phyloP scores from a whole-genome alignment of 2,888 invertebrate species.

The Nemotelus pantherinus region DNA sequence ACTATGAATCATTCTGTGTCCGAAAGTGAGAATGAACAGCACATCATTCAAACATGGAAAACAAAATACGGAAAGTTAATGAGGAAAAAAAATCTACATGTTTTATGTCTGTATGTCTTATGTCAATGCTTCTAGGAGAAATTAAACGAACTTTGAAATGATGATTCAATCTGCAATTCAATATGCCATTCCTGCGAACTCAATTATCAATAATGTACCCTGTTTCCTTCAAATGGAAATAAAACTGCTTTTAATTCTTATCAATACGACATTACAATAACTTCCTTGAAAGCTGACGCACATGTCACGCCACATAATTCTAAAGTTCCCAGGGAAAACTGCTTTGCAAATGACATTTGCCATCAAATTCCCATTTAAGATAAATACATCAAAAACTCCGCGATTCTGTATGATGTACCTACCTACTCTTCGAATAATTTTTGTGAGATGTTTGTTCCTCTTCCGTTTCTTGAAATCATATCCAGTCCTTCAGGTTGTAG shows the following conservation, averaged over 20 bases:
- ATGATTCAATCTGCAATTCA: no score
- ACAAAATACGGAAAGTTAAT: no score
- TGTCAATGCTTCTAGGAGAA: no score
- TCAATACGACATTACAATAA: constrained; percentile 50
- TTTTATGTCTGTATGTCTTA: no score
- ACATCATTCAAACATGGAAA: no score
- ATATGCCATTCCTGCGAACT: no score
- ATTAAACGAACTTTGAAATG: no score
- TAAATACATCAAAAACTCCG: constrained; percentile 47
- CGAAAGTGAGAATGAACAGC: no score
- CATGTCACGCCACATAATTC: constrained; percentile 45
- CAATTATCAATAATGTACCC: not conserved
- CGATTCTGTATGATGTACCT: constrained; percentile 42
- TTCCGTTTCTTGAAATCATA: constrained; percentile 20
- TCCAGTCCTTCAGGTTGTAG: no score
- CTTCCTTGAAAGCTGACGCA: constrained; percentile 46
- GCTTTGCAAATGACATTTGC: constrained; percentile 50
- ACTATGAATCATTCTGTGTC: no score
- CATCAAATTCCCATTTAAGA: constrained; percentile 51
- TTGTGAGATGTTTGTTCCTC: constrained; percentile 36
- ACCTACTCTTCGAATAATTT: constrained; percentile 46
- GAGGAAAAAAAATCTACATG: no score
- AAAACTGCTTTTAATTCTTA: constrained; percentile 12
- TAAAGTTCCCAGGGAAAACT: constrained; percentile 27
- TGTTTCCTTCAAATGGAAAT: not conserved